Evolutionary conservation across 2,797 vertebrate species (phyloP), one percentile per base, ranked within the genome.

Genomic region (Leucoraja ocellata): DNA sequence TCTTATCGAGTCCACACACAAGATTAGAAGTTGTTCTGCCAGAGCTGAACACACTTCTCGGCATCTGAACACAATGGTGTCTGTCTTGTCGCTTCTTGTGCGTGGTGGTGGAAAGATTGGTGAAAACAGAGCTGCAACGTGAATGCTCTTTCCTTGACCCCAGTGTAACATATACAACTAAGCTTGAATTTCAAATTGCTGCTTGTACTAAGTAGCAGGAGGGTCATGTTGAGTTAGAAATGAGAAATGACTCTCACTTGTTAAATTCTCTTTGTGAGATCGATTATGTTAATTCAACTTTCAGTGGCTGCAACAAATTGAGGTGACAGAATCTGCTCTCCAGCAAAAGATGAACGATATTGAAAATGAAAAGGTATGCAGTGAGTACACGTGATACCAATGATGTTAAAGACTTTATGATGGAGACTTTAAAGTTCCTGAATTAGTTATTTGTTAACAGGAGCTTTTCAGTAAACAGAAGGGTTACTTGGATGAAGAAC

Each of bases 301-400:
- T 58, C 95, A 99, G 98, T 99, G 98, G 98, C 96, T 99, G 23
- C 98, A 99, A 95, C 98, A 98, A 94, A 99, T 99, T 0, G 98
- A 99, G 71, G 97, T 98, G 94, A 98, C 97, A 0, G 98, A 99
- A 96, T 96, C 96, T 0, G 97, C 96, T 0, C 95, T 99, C 94
- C 98, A 98, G 94, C 98, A 98, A 96, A 99, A 98, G 96, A 99
- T 98, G 98, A 94, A 97, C 94, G 98, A 99, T 94, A 97, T 99
- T 2, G 98, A 98, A 95, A 98, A 96, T 0, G 98, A 99, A 94
- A 99, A 99, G 98, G 99, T 99, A 94, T 94, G 54, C 80, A 39
- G 25, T 9, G 81, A 32, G 2, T 11, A 93, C 58, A 54, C n/a
- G 9, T 23, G 39, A 54, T 74, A 68, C 23, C 58, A 79, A 21